Percentiles rank a stretch among this genome's conserved stretches.
Evolutionary conservation across 2,888 invertebrate species (phyloP).

Genomic region (Scaptomyza parva): DNA sequence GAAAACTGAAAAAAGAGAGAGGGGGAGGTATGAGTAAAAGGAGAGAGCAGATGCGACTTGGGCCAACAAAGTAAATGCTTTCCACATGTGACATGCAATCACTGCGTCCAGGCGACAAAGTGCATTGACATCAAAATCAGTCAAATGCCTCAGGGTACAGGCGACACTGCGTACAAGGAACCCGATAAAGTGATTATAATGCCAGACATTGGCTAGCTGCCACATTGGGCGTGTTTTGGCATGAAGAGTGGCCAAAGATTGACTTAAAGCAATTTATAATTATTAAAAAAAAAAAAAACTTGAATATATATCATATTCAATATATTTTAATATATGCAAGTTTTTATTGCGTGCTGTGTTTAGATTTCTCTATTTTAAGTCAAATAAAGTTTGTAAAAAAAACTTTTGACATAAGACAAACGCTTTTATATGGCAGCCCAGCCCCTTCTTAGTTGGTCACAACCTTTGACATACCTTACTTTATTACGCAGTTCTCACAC

Average conservation of each 20-base stretch:
- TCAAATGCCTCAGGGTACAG: conserved; percentile 28
- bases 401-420: conserved; percentile 36
- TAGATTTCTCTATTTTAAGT: neutral
- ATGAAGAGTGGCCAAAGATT: neutral
- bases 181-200: neutral
- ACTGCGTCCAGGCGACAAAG: conserved; percentile 57
- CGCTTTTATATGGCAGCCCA: neutral
- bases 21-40: conserved; percentile 8
- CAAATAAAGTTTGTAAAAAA: conserved; percentile 2
- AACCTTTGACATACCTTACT: conserved; percentile 36
- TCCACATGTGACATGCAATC: conserved; percentile 52
- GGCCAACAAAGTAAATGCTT: conserved; percentile 47
- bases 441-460: conserved; percentile 5
- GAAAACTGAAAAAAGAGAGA: conserved; percentile 3
- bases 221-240: neutral
- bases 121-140: conserved; percentile 58
- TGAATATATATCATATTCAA: neutral
- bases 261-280: neutral
- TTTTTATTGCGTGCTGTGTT: conserved; percentile 7
- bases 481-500: conserved; percentile 37
- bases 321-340: conserved; percentile 38
- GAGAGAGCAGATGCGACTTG: conserved; percentile 27
- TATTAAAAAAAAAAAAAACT: neutral
- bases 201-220: neutral
- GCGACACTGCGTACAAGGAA: conserved; percentile 39